These are phyloP conservation scores for Leptura quadrifasciata DNA, from an alignment of 2,888 invertebrate species.

Conservation along the genomic window DNA sequence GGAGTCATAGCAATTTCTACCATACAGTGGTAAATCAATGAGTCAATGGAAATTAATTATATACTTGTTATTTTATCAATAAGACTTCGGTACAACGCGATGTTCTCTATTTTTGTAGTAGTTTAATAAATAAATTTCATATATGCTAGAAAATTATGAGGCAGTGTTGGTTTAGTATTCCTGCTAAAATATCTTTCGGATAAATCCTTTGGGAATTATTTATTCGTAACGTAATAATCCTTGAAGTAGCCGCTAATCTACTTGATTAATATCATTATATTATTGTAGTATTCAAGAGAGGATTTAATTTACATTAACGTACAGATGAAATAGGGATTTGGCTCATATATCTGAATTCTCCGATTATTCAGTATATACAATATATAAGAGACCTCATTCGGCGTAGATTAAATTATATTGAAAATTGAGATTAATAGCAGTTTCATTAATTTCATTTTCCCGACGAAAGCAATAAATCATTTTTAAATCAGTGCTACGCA, in stretches of 20 bases:
- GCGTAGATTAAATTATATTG: neutral
- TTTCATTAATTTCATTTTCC: neutral
- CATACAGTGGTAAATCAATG: no score
- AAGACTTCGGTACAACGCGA: no score
- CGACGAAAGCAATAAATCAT: neutral
- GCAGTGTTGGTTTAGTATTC: no score
- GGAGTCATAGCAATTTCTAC: no score
- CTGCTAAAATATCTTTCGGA: neutral
- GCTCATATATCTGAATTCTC: neutral
- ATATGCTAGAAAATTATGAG: neutral
- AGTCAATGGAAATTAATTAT: no score
- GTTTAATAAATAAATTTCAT: no score
- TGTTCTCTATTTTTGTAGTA: no score
- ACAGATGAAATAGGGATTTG: neutral
- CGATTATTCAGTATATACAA: neutral
- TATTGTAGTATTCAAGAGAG: neutral
- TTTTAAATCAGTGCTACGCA: neutral
- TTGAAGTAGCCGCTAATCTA: neutral
- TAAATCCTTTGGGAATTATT: neutral
- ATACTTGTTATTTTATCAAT: no score
- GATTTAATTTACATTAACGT: neutral
- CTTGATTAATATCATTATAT: neutral
- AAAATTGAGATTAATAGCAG: neutral
- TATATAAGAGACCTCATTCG: neutral
- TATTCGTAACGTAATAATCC: neutral